A percentile compares a stretch with the other conserved stretches of the same genome.
These are phyloP conservation scores for Channa maculata DNA, from an alignment of 2,113 vertebrate genomes.

Conservation along the genomic window DNA sequence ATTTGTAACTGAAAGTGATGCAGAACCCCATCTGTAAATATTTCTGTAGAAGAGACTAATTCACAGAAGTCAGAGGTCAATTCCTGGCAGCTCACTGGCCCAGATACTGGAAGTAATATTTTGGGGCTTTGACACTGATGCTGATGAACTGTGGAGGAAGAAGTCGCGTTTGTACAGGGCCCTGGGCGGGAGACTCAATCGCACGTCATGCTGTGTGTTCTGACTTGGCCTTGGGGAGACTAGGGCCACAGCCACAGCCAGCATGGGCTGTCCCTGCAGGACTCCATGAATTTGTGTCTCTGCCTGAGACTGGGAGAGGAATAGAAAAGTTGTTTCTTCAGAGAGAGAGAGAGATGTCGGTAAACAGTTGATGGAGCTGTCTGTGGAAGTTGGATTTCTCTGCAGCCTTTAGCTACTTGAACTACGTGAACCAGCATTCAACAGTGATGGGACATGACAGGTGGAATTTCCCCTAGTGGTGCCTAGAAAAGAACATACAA, in stretches of 20 bases:
- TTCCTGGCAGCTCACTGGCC: conserved; percentile 47
- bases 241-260: conserved; percentile 26
- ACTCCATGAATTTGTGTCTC: conserved; percentile 40
- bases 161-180: conserved; percentile 40
- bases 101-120: conserved; percentile 54
- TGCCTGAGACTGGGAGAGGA: conserved; percentile 20
- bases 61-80: conserved; percentile 51
- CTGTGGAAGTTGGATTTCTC: conserved; percentile 70
- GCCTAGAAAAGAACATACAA: conserved; percentile 12
- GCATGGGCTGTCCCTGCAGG: conserved; percentile 26
- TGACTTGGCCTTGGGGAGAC: conserved; percentile 32
- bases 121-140: conserved; percentile 64
- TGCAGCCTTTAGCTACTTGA: conserved; percentile 77
- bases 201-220: conserved; percentile 51
- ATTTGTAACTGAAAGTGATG: conserved; percentile 21
- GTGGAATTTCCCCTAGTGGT: conserved; percentile 34
- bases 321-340: conserved; percentile 4
- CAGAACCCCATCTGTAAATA: conserved; percentile 13
- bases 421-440: conserved; percentile 77
- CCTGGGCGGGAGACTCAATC: conserved; percentile 42
- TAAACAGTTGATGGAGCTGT: conserved; percentile 71
- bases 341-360: conserved; percentile 7
- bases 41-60: conserved; percentile 30
- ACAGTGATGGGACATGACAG: conserved; percentile 82
- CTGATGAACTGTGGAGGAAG: conserved; percentile 60